Evolutionary conservation across 2,113 vertebrate genomes (phyloP), one percentile per base, ranked within the genome.

Genomic region (Oncorhynchus masou): DNA sequence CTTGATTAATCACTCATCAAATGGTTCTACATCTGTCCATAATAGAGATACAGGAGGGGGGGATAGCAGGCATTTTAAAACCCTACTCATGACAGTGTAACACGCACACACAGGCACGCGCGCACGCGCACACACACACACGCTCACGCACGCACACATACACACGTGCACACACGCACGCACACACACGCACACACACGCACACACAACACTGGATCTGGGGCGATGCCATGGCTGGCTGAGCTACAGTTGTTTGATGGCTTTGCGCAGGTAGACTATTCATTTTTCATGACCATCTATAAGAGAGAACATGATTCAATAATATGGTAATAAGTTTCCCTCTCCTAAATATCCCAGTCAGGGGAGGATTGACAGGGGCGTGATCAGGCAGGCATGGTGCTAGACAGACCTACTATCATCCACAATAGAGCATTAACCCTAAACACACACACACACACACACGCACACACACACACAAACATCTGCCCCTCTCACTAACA

Each of bases 251-350:
- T 4, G 4, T 54, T 54, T 54, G 49, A 54, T 15, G 49, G 8
- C 8, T 45, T 9, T 45, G 39, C 2, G 2, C 39, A 45, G 9
- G 39, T 11, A 45, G 74, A 77, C 39, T 8, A 70, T 83, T 84
- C 77, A 81, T 87, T 84, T 85, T 87, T 84, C 75, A 87, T 85
- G 76, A 85, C 74, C 71, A 72, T 79, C 70, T 81, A 78, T 77
- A 79, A 74, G 79, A 77, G 76, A 75, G 80, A 64, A 73, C 74
- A 74, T 76, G 70, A 90, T 88, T 86, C n/a, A 91, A 81, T 87
- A 87, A 82, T 84, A 83, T 84, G 75, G 71, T 82, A 83, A 88
- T 81, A 87, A 83, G 85, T 82, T 48, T 74, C 79, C 60, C 71
- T 74, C 70, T 79, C 24, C 74, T 85, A 84, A 85, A 87, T 81